phyloP scores from a whole-genome alignment of 2,888 invertebrate genomes.

The Pherbina coryleti region DNA sequence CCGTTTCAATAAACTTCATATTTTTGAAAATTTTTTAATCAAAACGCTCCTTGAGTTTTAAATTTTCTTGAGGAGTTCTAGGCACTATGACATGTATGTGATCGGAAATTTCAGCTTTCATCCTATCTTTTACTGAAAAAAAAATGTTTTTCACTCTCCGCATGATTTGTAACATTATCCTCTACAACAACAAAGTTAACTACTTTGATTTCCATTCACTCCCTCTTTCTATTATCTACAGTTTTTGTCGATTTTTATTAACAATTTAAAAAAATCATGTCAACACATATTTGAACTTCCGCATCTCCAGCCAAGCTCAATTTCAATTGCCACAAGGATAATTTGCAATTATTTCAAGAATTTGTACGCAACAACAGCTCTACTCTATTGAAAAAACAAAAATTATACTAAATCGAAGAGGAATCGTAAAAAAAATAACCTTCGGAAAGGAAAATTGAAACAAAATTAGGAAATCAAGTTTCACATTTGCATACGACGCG shows the following conservation, averaged over 20 bases:
- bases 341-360: constrained; percentile 40
- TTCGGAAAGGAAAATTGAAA: constrained; percentile 59
- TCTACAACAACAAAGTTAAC: no score
- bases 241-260: constrained; percentile 5
- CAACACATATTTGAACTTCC: constrained; percentile 27
- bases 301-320: constrained; percentile 17
- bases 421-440: constrained; percentile 38
- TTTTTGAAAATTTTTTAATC: no score
- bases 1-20: no score
- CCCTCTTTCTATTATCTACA: background rate
- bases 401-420: background rate
- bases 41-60: no score
- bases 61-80: no score
- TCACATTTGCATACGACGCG: constrained; percentile 64
- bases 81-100: no score
- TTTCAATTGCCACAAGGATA: constrained; percentile 42
- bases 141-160: background rate
- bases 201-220: background rate
- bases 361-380: background rate
- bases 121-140: background rate
- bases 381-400: constrained; percentile 25
- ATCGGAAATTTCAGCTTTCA: no score
- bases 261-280: constrained; percentile 27
- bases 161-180: no score
- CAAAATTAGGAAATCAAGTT: constrained; percentile 67